phyloP scores from a whole-genome alignment of 1,140 invertebrate genomes.

The Saccostrea echinata region DNA sequence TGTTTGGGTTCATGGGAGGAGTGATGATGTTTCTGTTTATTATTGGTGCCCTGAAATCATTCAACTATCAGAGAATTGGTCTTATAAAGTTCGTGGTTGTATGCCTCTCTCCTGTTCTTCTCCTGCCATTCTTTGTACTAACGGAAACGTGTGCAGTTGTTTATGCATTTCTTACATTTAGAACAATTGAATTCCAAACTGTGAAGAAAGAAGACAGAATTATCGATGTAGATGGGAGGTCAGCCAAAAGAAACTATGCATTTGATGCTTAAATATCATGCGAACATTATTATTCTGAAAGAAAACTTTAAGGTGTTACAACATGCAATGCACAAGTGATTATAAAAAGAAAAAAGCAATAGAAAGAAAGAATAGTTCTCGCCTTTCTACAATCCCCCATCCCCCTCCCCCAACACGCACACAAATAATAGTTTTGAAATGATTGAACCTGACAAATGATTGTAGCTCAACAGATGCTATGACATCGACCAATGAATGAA shows the following conservation, averaged over 20 bases:
- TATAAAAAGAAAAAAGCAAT: too few relatives aligned
- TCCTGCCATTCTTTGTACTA: slow-evolving; percentile 60
- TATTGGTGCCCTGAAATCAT: slow-evolving; percentile 97
- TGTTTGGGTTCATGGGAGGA: slow-evolving; percentile 92
- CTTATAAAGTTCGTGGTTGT: slow-evolving; percentile 89
- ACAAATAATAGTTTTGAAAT: too few relatives aligned
- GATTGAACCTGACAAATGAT: too few relatives aligned
- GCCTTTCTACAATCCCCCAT: too few relatives aligned
- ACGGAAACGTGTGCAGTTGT: slow-evolving; percentile 63
- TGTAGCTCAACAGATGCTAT: too few relatives aligned
- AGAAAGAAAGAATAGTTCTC: too few relatives aligned
- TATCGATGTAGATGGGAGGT: not conserved
- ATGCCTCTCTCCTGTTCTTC: slow-evolving; percentile 54
- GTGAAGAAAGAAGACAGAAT: slow-evolving; percentile 56
- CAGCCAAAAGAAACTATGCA: not conserved
- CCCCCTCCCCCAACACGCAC: too few relatives aligned
- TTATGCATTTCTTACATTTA: slow-evolving; percentile 52
- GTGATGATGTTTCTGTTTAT: slow-evolving; percentile 98
- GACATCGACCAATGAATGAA: too few relatives aligned
- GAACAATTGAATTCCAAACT: slow-evolving; percentile 58
- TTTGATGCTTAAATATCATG: not conserved
- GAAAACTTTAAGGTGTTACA: too few relatives aligned
- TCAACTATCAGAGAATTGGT: slow-evolving; percentile 92
- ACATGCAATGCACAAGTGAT: too few relatives aligned
- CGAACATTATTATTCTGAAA: too few relatives aligned